Percentiles rank a stretch among this genome's conserved stretches.
Conservation (phyloP, 2,888 invertebrate species). For the Agrotis clavis region DNA sequence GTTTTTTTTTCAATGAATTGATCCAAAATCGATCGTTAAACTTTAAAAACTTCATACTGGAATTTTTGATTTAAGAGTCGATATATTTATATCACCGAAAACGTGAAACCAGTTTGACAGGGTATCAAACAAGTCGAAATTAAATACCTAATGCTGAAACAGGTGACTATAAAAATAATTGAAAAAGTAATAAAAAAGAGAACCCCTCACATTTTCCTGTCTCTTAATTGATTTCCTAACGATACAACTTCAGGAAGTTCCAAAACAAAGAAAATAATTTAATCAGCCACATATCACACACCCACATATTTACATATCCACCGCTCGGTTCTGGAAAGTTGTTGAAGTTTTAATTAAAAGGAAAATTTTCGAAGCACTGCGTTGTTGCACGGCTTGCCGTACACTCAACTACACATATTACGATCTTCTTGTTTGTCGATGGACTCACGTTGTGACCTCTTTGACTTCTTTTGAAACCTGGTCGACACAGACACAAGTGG, state of each 20-base stretch:
- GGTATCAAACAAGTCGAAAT: too few relatives aligned
- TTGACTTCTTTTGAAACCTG: too few relatives aligned
- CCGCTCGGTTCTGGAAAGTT: slow-evolving; percentile 28
- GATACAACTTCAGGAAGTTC: slow-evolving; percentile 16
- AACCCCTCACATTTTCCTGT: not conserved
- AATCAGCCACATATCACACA: slow-evolving; percentile 37
- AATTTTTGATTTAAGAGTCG: too few relatives aligned
- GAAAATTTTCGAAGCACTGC: slow-evolving; percentile 54
- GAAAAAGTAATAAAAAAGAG: not conserved
- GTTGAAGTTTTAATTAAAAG: slow-evolving; percentile 72
- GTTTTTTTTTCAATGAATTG: too few relatives aligned
- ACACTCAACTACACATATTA: not conserved
- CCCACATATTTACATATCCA: slow-evolving; percentile 21
- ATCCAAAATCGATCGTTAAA: too few relatives aligned
- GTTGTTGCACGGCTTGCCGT: slow-evolving; percentile 37
- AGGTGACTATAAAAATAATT: not conserved
- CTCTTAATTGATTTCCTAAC: not conserved
- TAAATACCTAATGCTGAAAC: too few relatives aligned
- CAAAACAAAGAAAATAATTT: slow-evolving; percentile 30
- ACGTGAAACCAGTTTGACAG: too few relatives aligned
- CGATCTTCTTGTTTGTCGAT: too few relatives aligned
- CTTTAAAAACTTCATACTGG: too few relatives aligned
- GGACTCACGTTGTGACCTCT: too few relatives aligned
- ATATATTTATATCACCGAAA: too few relatives aligned
- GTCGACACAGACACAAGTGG: too few relatives aligned